Evolutionary conservation across 2,113 vertebrate genomes (phyloP).

Genomic region (Ptilorrhoa leucosticta): DNA sequence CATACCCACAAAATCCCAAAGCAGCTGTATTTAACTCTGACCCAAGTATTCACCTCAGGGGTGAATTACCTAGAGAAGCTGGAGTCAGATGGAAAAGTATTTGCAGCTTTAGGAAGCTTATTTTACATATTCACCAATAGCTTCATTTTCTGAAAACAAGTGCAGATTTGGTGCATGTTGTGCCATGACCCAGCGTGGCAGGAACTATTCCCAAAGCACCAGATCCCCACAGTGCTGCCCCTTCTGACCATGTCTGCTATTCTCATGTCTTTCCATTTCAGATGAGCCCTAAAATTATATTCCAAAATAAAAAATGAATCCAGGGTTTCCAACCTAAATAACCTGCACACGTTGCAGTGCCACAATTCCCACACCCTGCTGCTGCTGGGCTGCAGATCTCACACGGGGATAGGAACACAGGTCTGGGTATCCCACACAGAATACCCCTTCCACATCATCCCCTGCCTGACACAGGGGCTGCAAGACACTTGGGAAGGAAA

Average conservation of each 20-base stretch:
- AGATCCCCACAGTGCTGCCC: background rate
- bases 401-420: background rate
- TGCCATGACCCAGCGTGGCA: background rate
- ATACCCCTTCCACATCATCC: background rate
- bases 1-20: conserved; percentile 52
- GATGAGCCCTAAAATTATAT: background rate
- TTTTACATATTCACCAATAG: conserved; percentile 7
- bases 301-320: background rate
- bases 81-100: conserved; percentile 18
- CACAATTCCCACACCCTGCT: fast-evolving
- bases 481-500: background rate
- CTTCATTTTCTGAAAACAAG: background rate
- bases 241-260: background rate
- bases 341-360: fast-evolving
- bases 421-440: background rate
- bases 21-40: conserved; percentile 67
- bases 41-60: conserved; percentile 55
- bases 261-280: background rate
- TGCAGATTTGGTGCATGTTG: background rate
- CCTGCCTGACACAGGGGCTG: background rate
- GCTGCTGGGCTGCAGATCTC: background rate
- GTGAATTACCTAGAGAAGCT: conserved; percentile 59
- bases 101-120: background rate
- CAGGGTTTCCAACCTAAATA: background rate
- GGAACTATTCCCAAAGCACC: background rate